Evolutionary conservation across 2,113 vertebrate genomes (phyloP).

Genomic region (Fulmarus glacialis): DNA sequence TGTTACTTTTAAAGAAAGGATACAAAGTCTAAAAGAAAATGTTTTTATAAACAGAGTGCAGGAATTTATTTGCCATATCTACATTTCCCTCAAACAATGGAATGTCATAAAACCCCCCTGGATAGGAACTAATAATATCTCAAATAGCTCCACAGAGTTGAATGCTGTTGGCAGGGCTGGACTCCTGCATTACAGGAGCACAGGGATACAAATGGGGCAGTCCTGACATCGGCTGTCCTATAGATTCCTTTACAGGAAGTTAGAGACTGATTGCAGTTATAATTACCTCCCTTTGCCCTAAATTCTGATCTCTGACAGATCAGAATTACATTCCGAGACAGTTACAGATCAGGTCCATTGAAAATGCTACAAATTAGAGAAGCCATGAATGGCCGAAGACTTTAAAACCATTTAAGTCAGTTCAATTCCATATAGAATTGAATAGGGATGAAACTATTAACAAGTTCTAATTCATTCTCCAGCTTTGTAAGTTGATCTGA

Average conservation of each 20-base stretch:
- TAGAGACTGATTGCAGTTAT: not conserved
- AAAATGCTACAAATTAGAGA: not conserved
- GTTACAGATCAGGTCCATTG: not conserved
- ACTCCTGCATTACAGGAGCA: not conserved
- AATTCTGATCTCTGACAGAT: not conserved
- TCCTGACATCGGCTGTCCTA: not conserved
- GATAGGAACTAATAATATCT: not conserved
- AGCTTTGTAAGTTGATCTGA: not conserved
- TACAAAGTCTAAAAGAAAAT: not conserved
- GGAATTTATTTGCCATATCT: not conserved
- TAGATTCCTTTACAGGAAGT: fast-evolving
- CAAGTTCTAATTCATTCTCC: not conserved
- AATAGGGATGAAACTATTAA: not conserved
- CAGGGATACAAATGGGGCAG: not conserved
- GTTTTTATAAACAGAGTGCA: not conserved
- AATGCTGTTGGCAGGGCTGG: not conserved
- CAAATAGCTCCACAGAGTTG: not conserved
- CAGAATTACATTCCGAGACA: not conserved
- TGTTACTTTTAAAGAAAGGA: not conserved
- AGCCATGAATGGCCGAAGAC: not conserved
- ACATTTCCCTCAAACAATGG: not conserved
- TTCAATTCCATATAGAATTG: not conserved
- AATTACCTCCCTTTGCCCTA: not conserved
- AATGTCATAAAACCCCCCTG: not conserved
- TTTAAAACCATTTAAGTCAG: not conserved